These are phyloP conservation scores for Mimachlamys varia DNA, from an alignment of 2,888 invertebrate genomes.

Conservation along the genomic window DNA sequence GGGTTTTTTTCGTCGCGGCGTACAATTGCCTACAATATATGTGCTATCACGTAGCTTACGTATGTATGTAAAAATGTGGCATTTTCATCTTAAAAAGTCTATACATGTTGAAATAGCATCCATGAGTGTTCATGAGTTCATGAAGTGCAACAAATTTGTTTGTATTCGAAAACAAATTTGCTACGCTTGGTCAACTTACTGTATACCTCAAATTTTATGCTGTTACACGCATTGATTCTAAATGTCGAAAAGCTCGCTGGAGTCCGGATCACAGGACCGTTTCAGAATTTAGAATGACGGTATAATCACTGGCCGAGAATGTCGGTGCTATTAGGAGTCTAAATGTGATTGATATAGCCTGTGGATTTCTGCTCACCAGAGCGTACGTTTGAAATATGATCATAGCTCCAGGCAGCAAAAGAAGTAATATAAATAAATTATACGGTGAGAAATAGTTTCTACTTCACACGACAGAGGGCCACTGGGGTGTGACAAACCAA, in stretches of 20 bases:
- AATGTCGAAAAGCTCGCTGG: constrained; percentile 13
- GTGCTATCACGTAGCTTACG: not conserved
- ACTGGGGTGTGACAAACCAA: constrained; percentile 31
- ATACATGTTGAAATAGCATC: constrained; percentile 16
- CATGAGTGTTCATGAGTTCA: constrained; percentile 24
- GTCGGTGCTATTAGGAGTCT: constrained; percentile 36
- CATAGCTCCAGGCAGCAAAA: constrained; percentile 36
- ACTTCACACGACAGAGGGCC: constrained; percentile 19
- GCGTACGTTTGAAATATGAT: constrained; percentile 40
- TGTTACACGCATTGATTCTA: constrained; percentile 34
- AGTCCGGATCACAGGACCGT: constrained; percentile 31
- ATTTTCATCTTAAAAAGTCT: not conserved
- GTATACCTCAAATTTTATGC: constrained; percentile 36
- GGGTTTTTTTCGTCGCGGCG: constrained; percentile 1
- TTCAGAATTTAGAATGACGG: constrained; percentile 38
- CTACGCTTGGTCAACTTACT: constrained; percentile 34
- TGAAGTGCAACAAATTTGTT: constrained; percentile 31
- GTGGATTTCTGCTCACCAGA: constrained; percentile 37
- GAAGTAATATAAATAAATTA: constrained; percentile 39
- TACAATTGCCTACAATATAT: constrained; percentile 15
- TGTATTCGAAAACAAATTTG: constrained; percentile 31
- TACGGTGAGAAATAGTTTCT: constrained; percentile 38
- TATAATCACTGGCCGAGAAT: constrained; percentile 36
- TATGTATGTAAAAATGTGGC: not conserved
- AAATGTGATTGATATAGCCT: constrained; percentile 39